Percentiles rank a stretch among this genome's conserved stretches.
Conservation (phyloP, 2,113 vertebrate genomes). For the Cathartes aura region DNA sequence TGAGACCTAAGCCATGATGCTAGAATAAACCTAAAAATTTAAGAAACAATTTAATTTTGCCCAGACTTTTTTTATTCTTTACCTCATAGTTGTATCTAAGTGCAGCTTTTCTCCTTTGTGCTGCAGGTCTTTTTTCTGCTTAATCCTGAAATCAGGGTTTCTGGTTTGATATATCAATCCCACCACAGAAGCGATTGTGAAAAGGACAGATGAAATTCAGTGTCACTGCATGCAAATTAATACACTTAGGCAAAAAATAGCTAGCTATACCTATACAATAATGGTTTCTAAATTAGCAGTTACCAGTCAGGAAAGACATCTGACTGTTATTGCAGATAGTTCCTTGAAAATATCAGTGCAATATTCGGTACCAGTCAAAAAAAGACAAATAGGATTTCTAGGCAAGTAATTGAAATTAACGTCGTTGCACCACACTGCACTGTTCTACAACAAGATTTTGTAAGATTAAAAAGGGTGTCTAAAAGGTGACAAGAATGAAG, state of each 20-base stretch:
- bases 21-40: background rate
- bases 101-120: background rate
- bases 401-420: background rate
- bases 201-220: background rate
- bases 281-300: background rate
- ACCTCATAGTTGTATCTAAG: background rate
- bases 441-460: background rate
- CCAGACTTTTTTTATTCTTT: background rate
- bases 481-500: background rate
- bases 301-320: background rate
- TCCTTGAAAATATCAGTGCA: background rate
- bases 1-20: background rate
- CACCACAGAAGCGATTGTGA: background rate
- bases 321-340: background rate
- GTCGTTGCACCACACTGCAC: background rate
- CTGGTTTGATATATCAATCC: background rate
- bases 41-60: background rate
- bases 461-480: background rate
- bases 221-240: background rate
- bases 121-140: background rate
- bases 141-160: background rate
- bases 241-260: background rate
- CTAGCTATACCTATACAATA: background rate
- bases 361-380: background rate
- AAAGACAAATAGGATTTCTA: background rate